Conservation (phyloP, 1,140 invertebrate species). For the Scaptomyza graminum region DNA sequence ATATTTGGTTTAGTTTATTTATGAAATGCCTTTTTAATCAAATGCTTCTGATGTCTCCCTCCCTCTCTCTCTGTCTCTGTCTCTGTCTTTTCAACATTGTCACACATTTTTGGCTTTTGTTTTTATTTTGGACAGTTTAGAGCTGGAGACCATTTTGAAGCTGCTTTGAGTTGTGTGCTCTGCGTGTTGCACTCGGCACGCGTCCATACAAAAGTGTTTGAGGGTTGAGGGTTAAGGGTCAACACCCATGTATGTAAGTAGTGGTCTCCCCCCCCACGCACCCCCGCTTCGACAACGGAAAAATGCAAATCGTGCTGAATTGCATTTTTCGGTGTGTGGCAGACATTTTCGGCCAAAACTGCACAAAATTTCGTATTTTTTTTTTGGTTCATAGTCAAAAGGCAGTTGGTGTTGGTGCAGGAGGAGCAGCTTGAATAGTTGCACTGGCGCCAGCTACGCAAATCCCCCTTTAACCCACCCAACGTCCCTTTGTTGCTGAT, state of each 20-base stretch:
- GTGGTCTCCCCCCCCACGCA: not conserved
- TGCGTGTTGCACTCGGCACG: constrained; percentile 36
- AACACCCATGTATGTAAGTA: constrained; percentile 20
- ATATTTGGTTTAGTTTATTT: not conserved
- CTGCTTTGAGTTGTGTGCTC: no score
- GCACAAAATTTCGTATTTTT: constrained; percentile 14
- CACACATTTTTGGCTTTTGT: not conserved
- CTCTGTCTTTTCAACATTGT: constrained; percentile 8
- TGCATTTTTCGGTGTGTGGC: constrained; percentile 60
- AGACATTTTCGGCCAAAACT: constrained; percentile 37
- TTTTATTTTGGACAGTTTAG: constrained; percentile 7
- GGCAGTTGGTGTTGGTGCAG: not conserved
- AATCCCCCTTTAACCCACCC: not conserved
- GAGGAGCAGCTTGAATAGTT: constrained; percentile 37
- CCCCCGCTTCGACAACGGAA: constrained; percentile 5
- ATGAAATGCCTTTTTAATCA: not conserved
- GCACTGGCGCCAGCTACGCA: constrained; percentile 18
- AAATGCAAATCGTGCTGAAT: constrained; percentile 78
- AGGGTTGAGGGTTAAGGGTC: no score
- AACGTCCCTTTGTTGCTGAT: not conserved
- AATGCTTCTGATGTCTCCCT: not conserved
- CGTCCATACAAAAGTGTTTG: not conserved
- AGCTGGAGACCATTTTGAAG: constrained; percentile 1
- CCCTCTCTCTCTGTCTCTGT: no score
- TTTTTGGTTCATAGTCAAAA: constrained; percentile 7